Base-by-base conservation (phyloP, 2,888 invertebrate genomes). In the Dromius quadrimaculatus region DNA sequence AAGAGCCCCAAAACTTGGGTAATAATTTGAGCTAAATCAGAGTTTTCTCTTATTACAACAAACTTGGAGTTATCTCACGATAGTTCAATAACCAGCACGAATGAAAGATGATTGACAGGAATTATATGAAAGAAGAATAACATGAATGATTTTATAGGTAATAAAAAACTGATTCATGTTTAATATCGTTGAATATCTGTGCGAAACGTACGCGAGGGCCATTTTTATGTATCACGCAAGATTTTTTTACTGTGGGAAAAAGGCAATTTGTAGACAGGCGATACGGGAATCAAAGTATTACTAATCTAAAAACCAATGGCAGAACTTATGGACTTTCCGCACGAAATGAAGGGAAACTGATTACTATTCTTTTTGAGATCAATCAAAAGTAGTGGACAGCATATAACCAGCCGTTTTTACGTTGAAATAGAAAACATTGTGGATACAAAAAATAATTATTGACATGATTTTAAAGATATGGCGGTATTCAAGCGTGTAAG, bases 161-260 rank as follows among this genome's bases (percentile, higher is more conserved):
- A 59, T 59, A 59, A 59, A 59, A 59, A 59, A 59, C 15, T 54
- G 50, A 54, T 54, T 54, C 36, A 59, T 23, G 36, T 59, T 34
- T 36, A 59, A 59, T 36, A 36, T 54, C 50, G 50, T 54, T 54
- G 28, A 54, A 28, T 36, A 59, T 59, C 59, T 36, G 36, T 59
- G 20, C 34, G 36, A 59, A 36, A 34, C 34, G 19, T 59, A 36
- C 19, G 34, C 36, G 20, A 34, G 11, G 19, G 11, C 50, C 45
- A 59, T 59, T 59, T 59, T 59, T 59, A 15, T 59, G 15, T 20
- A 59, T 59, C 62, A 54, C 65, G 54, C 65, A 43, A 50, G 36
- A 64, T 43, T 65, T 65, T 64, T 65, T 65, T 65, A 54, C 43
- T 47, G 65, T 65, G 65, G 65, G 65, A 65, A 65, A 36, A 28